Percentiles rank a stretch among this genome's conserved stretches.
Evolutionary conservation across 2,797 vertebrate species (phyloP).

Genomic region (Eutrigla gurnardus): DNA sequence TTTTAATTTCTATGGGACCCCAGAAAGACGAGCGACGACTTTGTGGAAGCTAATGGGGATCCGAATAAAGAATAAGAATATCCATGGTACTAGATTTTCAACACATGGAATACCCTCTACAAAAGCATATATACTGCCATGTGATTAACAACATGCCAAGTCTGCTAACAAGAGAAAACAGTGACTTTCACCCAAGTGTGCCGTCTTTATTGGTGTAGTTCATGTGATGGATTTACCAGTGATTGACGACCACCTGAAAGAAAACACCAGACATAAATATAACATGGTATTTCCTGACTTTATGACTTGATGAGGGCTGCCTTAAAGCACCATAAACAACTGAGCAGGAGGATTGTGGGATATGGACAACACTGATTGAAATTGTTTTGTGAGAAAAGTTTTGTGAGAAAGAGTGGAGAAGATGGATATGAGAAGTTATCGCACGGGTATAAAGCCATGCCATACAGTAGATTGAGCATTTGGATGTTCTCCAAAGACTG

Average conservation of each 20-base stretch:
- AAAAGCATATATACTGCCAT: too few species aligned
- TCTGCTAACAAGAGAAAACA: not conserved
- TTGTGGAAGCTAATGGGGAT: too few species aligned
- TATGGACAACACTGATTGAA: not conserved
- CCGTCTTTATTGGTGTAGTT: not conserved
- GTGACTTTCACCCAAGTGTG: not conserved
- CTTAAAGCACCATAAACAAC: not conserved
- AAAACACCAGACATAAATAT: not conserved
- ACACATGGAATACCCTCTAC: not conserved
- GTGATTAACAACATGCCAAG: not conserved
- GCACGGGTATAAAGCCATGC: not conserved
- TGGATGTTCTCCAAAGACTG: too few species aligned
- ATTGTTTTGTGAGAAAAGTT: too few species aligned
- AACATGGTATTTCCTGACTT: constrained; percentile 4
- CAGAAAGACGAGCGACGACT: too few species aligned
- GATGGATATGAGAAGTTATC: not conserved
- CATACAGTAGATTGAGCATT: too few species aligned
- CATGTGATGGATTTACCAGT: not conserved
- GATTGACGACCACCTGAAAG: constrained; percentile 20
- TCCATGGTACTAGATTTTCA: not conserved
- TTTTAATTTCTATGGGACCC: too few species aligned
- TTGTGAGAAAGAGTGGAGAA: not conserved
- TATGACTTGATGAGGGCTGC: too few species aligned
- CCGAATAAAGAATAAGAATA: too few species aligned
- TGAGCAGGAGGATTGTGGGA: not conserved